phyloP scores from a whole-genome alignment of 2,113 vertebrate species.

The Argyrosomus japonicus region DNA sequence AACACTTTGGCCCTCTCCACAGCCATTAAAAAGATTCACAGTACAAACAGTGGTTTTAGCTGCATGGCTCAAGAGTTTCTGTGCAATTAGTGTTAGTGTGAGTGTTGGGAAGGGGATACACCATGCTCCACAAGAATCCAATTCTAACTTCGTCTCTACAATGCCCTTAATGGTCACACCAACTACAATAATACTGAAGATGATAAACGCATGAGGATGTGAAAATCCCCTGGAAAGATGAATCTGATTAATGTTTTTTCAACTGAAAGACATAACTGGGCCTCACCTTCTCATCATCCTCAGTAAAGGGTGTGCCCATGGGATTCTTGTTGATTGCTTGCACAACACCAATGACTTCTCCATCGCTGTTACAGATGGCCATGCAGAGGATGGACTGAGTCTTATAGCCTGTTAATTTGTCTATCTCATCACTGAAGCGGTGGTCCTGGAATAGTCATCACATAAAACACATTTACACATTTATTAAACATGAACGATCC shows the following conservation, averaged over 20 bases:
- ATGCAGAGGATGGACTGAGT: constrained; percentile 87
- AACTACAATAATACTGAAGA: constrained; percentile 28
- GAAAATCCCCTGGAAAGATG: neutral
- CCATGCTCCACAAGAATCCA: constrained; percentile 33
- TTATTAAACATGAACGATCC: neutral
- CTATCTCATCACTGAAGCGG: constrained; percentile 88
- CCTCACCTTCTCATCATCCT: constrained; percentile 86
- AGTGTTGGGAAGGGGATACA: neutral
- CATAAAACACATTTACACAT: constrained; percentile 25
- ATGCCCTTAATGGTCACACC: constrained; percentile 29
- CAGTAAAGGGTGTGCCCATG: constrained; percentile 81
- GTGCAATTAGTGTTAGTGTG: constrained; percentile 9
- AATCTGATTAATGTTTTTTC: neutral
- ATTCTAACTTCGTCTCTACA: constrained; percentile 34
- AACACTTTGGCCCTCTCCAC: constrained; percentile 46
- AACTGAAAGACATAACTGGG: neutral
- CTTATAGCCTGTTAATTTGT: constrained; percentile 87
- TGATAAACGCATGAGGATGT: neutral
- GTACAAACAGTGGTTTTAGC: constrained; percentile 31
- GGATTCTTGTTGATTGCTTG: constrained; percentile 87
- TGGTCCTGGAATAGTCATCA: constrained; percentile 79
- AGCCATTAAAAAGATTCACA: constrained; percentile 67
- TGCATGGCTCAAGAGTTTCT: constrained; percentile 12
- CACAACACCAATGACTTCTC: constrained; percentile 86
- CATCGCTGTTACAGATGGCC: constrained; percentile 86